These are phyloP conservation scores for Ctenicera cuprea DNA, from an alignment of 2,888 invertebrate species.

Conservation along the genomic window DNA sequence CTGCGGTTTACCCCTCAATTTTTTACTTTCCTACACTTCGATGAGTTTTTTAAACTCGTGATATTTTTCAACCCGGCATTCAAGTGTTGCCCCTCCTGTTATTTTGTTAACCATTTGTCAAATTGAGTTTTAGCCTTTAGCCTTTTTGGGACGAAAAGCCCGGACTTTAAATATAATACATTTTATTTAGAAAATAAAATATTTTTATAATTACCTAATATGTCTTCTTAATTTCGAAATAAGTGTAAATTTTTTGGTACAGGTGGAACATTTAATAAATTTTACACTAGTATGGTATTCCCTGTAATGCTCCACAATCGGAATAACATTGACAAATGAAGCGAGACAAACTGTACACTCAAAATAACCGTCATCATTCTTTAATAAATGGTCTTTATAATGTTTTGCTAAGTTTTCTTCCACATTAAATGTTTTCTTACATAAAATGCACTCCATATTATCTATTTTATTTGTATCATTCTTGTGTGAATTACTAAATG, in stretches of 20 bases:
- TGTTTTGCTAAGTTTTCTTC: neutral
- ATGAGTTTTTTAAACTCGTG: too few species aligned
- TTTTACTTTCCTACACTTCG: too few species aligned
- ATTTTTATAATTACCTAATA: conserved; percentile 12
- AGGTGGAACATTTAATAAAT: conserved; percentile 20
- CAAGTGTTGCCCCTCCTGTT: too few species aligned
- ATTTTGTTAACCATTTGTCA: too few species aligned
- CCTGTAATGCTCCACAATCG: conserved; percentile 13
- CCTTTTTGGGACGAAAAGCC: too few species aligned
- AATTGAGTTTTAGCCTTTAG: too few species aligned
- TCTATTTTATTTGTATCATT: neutral
- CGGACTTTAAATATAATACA: too few species aligned
- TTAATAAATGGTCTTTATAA: conserved; percentile 10
- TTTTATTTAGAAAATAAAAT: neutral
- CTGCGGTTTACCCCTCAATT: too few species aligned
- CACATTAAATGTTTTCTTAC: neutral
- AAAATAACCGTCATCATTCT: neutral
- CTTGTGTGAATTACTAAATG: neutral
- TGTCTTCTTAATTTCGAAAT: neutral
- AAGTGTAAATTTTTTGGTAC: conserved; percentile 1
- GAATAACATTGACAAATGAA: neutral
- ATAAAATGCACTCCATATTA: conserved; percentile 6
- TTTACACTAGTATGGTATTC: neutral
- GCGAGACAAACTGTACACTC: conserved; percentile 19
- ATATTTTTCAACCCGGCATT: too few species aligned